These are phyloP conservation scores for human (Homo sapiens) DNA, from an alignment of 2,113 vertebrate genomes.

Conservation along the genomic window GRCh38 chr13:59933001-59933500, in stretches of 20 bases:
- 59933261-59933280: neutral
- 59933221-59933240: neutral
- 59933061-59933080: neutral
- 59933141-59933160: neutral
- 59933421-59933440: neutral
- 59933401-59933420: neutral
- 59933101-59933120: neutral
- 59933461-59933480: too few species aligned
- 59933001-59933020: neutral
- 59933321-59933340: neutral
- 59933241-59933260: fast-evolving
- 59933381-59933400: neutral
- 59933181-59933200: too few species aligned
- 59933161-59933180: neutral
- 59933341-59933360: neutral
- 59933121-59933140: neutral
- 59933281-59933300: neutral
- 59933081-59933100: neutral
- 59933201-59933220: neutral
- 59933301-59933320: neutral
- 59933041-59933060: neutral
- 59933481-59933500: neutral
- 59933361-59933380: neutral
- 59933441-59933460: neutral
- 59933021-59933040: neutral